Base-by-base conservation (phyloP, 1,140 invertebrate genomes). In the Solen grandis region DNA sequence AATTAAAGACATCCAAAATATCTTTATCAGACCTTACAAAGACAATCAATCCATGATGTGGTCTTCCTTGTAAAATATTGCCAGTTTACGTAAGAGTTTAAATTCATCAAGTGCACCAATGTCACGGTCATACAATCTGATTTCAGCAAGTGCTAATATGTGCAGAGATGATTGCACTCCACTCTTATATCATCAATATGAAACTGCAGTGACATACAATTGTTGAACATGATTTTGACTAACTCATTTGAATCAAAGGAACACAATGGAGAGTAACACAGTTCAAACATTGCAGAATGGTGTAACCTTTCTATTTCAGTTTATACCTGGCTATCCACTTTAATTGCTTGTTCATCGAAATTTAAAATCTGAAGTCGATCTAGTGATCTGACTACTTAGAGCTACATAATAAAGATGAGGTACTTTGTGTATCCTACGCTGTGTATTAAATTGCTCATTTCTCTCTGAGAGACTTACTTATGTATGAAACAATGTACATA, bases 391-490 rank as follows among this genome's bases (percentile, higher is more conserved):
- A 72, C 69, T 72, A 36, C 69, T 72, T 57, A 72, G 41, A n/a
- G 35, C 69, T 35, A 72, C 69, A 72, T 72, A 72, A n/a, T n/a
- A n/a, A n/a, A n/a, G n/a, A n/a, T n/a, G n/a, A n/a, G n/a, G n/a
- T n/a, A n/a, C n/a, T n/a, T n/a, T 38, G 52, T 10, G n/a, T 22
- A 35, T 73, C 54, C 5, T 29, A 52, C 38, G 69, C 69, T 31
- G 69, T 31, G 38, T 31, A 54, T 22, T 41, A 4, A n/a, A 72
- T 29, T 16, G 54, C 52, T 59, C 57, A 72, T 59, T 59, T 33
- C 60, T 38, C 75, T 55, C 73, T 78, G 33, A 84, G 83, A 2
- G 68, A 65, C 68, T 86, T 87, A 36, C 62, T 70, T 38, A 85
- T 86, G 62, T 83, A 83, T 35, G 65, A 75, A 29, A n/a, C n/a